These are phyloP conservation scores for Agonopterix arenella DNA, from an alignment of 2,888 invertebrate species.

Conservation along the genomic window DNA sequence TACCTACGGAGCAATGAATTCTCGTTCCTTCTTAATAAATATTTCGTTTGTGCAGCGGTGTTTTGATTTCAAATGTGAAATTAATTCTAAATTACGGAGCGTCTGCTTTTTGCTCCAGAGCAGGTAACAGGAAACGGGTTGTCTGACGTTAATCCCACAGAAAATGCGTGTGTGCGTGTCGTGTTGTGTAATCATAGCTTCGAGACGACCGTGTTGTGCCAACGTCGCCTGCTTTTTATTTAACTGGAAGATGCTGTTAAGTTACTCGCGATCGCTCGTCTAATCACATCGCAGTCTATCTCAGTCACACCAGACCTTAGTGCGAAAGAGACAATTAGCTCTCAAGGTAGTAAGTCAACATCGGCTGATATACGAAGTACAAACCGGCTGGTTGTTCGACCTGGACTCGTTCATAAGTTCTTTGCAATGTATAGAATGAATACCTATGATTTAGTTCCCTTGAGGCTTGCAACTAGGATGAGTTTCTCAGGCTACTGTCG, in stretches of 20 bases:
- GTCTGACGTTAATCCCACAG: conserved; percentile 63
- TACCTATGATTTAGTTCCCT: conserved; percentile 62
- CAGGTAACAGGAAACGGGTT: conserved; percentile 75
- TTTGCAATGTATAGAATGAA: conserved; percentile 55
- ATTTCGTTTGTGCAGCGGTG: conserved; percentile 12
- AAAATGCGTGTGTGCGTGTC: conserved; percentile 39
- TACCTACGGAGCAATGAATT: conserved; percentile 13
- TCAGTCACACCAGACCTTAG: conserved; percentile 31
- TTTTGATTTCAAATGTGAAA: conserved; percentile 58
- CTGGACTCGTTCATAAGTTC: conserved; percentile 46
- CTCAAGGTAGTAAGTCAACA: conserved; percentile 27
- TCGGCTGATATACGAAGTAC: conserved; percentile 31
- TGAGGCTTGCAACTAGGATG: conserved; percentile 32
- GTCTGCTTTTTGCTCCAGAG: conserved; percentile 60
- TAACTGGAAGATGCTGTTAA: conserved; percentile 38
- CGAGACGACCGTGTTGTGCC: conserved; percentile 40
- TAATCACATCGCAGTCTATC: conserved; percentile 45
- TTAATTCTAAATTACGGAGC: conserved; percentile 66
- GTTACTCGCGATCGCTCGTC: conserved; percentile 48
- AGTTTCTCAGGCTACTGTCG: conserved; percentile 66
- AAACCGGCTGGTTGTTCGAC: conserved; percentile 26
- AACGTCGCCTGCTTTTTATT: conserved; percentile 58
- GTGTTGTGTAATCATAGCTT: conserved; percentile 50
- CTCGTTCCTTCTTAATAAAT: conserved; percentile 17
- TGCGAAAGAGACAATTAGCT: conserved; percentile 35